These are phyloP conservation scores for Lophochroa leadbeateri DNA, from an alignment of 2,113 vertebrate genomes.

Conservation along the genomic window DNA sequence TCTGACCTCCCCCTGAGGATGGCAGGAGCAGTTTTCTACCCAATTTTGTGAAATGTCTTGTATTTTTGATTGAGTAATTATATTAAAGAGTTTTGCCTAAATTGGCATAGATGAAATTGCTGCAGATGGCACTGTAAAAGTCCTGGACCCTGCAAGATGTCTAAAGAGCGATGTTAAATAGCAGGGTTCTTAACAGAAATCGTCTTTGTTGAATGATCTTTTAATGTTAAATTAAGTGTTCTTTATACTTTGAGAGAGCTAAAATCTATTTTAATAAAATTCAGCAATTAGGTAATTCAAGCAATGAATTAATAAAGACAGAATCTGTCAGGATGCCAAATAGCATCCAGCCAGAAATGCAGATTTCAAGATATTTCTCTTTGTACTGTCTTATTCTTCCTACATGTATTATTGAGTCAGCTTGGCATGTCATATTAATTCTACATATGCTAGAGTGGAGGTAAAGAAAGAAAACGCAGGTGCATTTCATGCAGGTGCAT, in stretches of 20 bases:
- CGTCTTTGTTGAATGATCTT: background rate
- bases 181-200: background rate
- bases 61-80: background rate
- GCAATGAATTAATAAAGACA: background rate
- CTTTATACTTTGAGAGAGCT: background rate
- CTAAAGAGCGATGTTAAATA: background rate
- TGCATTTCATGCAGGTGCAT: background rate
- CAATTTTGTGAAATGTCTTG: background rate
- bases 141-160: background rate
- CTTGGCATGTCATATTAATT: background rate
- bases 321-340: background rate
- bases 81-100: background rate
- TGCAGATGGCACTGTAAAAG: background rate
- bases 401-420: background rate
- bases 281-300: background rate
- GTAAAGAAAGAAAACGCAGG: background rate
- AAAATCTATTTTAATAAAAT: background rate
- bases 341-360: background rate
- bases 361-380: background rate
- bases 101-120: background rate
- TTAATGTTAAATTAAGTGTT: conserved; percentile 1
- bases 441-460: background rate
- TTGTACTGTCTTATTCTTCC: background rate
- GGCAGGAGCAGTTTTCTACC: background rate
- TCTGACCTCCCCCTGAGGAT: background rate